Evolutionary conservation across 2,888 invertebrate genomes (phyloP), one percentile per base, ranked within the genome.

Genomic region (Drosophila vallismaia): DNA sequence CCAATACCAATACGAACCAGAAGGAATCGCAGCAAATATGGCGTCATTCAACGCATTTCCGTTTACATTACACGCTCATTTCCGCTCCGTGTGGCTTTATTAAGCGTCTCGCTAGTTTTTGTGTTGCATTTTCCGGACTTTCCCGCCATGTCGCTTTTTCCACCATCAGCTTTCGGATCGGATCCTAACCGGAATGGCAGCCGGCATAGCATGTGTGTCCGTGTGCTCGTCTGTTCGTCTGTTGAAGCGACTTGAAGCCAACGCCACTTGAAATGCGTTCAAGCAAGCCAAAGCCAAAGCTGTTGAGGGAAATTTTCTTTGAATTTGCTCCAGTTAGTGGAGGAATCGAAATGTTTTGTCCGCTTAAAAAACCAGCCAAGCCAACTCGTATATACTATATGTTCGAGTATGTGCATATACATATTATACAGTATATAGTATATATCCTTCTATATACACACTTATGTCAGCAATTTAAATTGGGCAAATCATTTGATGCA

Each of bases 1-100:
- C 12, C n/a, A 14, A 10, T 5, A 0, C 36, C 19, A 28, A 10
- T 24, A 31, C 31, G n/a, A 14, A 42, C 9, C 46, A 33, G 36
- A n/a, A 52, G 14, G 5, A 26, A n/a, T 31, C 42, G 52, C 52
- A 48, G 45, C 71, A 70, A 70, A 70, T 73, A 83, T 86, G 83
- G 76, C 87, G 87, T 76, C 87, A 70, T 83, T 83, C 62, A 81
- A 86, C 78, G 86, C 83, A 83, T 83, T 85, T 86, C 87, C 87
- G 87, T 79, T 84, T 76, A 87, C 79, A 84, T 84, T 82, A 85
- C 87, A 85, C 73, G 79, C 87, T 87, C 85, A 84, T 84, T 84
- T 87, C 87, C 87, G 83, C 79, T 85, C 75, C 79, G 74, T 84
- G 76, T 80, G 84, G 78, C 84, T 84, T 82, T 82, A 84, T 82